These are phyloP conservation scores for Lepisosteus osseus DNA, from an alignment of 2,113 vertebrate genomes.

Conservation along the genomic window DNA sequence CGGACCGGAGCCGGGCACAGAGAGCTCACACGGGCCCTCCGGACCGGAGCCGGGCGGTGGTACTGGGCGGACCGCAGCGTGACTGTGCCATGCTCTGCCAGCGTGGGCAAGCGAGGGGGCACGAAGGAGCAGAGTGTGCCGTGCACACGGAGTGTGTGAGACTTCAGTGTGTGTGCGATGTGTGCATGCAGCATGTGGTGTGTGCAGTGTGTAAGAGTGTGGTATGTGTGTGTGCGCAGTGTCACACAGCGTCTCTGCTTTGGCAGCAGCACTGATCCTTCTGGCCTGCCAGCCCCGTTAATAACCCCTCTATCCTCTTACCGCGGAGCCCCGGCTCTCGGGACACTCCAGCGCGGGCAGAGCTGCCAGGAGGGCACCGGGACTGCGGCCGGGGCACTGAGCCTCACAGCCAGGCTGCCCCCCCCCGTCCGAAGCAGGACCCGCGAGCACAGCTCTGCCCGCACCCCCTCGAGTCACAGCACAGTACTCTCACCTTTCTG, in stretches of 20 bases:
- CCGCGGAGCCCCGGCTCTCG: background rate
- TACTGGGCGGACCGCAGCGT: too few species aligned
- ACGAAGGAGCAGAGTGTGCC: background rate
- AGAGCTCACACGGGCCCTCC: too few species aligned
- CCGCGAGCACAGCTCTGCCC: too few species aligned
- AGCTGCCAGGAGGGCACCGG: too few species aligned
- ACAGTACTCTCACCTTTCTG: slow-evolving; percentile 24
- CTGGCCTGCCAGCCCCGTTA: slow-evolving; percentile 8
- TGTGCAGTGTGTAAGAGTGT: slow-evolving; percentile 1
- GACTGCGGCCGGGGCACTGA: background rate
- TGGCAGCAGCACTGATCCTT: slow-evolving; percentile 8
- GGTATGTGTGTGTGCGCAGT: background rate
- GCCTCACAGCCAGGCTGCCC: background rate
- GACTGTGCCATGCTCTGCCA: too few species aligned
- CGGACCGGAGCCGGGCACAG: too few species aligned
- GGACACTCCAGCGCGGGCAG: too few species aligned
- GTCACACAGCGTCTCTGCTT: background rate
- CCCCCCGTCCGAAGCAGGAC: too few species aligned
- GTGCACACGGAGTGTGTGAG: too few species aligned
- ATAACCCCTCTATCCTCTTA: slow-evolving; percentile 21
- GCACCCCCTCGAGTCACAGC: background rate
- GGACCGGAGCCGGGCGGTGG: too few species aligned
- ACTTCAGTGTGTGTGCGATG: slow-evolving; percentile 1
- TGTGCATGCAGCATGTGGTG: background rate
- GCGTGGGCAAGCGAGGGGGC: background rate